These are phyloP conservation scores for Microctonus aethiopoides DNA, from an alignment of 2,888 invertebrate genomes.

Conservation along the genomic window DNA sequence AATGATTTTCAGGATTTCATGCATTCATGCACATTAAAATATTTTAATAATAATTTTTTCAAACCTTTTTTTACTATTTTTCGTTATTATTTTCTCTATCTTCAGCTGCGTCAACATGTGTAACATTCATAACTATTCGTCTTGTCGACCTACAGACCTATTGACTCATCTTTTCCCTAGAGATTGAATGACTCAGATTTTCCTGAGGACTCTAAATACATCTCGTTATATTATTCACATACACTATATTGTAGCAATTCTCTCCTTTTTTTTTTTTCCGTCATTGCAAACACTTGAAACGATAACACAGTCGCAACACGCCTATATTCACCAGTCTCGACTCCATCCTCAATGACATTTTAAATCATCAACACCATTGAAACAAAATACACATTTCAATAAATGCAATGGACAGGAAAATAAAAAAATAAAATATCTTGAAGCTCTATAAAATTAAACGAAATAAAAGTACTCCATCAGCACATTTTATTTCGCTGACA, in stretches of 20 bases:
- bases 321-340: neutral
- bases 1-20: neutral
- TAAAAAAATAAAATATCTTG: neutral
- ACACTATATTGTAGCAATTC: neutral
- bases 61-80: neutral
- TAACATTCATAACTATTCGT: conserved; percentile 9
- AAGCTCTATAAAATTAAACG: neutral
- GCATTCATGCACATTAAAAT: neutral
- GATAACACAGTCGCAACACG: neutral
- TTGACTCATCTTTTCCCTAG: conserved; percentile 31
- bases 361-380: neutral
- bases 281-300: neutral
- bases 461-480: too few relatives aligned
- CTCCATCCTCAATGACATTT: neutral
- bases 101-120: neutral
- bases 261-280: neutral
- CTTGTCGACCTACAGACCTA: conserved; percentile 32
- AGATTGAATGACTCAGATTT: conserved; percentile 27
- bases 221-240: neutral
- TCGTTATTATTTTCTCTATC: neutral
- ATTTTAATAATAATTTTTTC: neutral
- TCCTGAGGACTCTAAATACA: conserved; percentile 18
- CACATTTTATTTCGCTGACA: neutral
- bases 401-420: neutral
- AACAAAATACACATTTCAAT: neutral